Evolutionary conservation across 2,113 vertebrate species (phyloP), one percentile per base, ranked within the genome.

Genomic region (Monopterus albus): DNA sequence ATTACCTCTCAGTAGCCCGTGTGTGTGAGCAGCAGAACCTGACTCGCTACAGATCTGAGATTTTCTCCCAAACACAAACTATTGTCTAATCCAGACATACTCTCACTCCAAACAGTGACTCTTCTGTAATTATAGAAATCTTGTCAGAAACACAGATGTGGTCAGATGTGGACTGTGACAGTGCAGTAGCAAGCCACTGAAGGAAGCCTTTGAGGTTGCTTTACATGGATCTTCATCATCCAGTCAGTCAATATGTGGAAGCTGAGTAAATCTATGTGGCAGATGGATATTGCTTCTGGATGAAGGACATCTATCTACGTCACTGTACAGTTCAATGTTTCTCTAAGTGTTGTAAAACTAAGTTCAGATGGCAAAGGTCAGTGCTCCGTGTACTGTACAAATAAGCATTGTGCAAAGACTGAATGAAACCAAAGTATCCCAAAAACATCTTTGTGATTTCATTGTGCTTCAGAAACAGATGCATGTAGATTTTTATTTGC

Each of bases 71-170:
- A 62, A 5, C 40, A 40, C 63, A 60, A 68, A 58, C 36, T 55
- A 67, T 70, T 70, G 79, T 78, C 77, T 72, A 56, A 79, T 69
- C 59, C 76, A 78, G 52, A 71, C 7, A 28, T 33, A 72, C 26
- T 60, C 76, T 70, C 83, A 79, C 60, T 61, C 40, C 1, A 66
- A 78, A 85, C 78, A 68, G 61, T 62, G 72, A 60, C 60, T 79
- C 65, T 31, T 35, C 67, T 72, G 81, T 77, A 72, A 87, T 79
- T 80, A 83, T 65, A 56, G 82, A 11, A 7, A 79, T 82, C 53
- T 55, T 72, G 83, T 83, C 79, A 66, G 73, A 73, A 25, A 56
- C 39, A 61, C 57, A 61, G 43, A 71, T 69, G 55, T 23, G 76
- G 79, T 63, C 80, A 28, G 60, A 62, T 52, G 28, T 28, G 51